Percentiles rank a stretch among this genome's conserved stretches.
Evolutionary conservation across 2,113 vertebrate genomes (phyloP).

Genomic region (Oryzias celebensis): DNA sequence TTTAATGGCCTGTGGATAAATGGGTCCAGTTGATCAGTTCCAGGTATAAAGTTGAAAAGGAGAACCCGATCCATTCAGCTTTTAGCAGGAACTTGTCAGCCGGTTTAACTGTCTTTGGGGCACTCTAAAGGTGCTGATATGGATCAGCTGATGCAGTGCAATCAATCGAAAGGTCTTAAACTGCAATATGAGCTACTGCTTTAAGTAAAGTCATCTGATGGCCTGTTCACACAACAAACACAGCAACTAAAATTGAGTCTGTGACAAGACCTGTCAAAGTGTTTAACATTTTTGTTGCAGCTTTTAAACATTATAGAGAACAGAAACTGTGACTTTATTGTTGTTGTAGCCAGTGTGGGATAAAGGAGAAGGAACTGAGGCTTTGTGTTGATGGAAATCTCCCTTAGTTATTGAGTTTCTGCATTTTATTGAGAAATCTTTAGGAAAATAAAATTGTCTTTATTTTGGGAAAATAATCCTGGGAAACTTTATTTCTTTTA

Average conservation of each 20-base stretch:
- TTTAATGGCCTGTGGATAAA: too few species aligned
- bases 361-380: conserved; percentile 41
- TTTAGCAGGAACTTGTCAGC: conserved; percentile 20
- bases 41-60: conserved; percentile 19
- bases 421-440: too few species aligned
- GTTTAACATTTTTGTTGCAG: too few species aligned
- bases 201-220: too few species aligned
- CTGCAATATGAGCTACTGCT: not conserved
- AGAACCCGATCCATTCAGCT: conserved; percentile 19
- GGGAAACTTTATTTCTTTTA: too few species aligned
- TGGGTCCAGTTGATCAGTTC: not conserved
- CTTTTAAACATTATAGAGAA: too few species aligned
- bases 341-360: not conserved
- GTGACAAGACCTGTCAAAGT: too few species aligned
- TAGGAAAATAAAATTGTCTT: too few species aligned
- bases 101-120: not conserved
- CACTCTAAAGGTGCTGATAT: conserved; percentile 18
- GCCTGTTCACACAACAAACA: not conserved
- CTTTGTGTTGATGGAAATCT: conserved; percentile 17
- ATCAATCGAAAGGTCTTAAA: not conserved
- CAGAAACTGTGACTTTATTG: too few species aligned
- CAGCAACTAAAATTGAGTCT: not conserved
- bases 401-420: too few species aligned
- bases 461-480: too few species aligned
- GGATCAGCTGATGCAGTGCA: conserved; percentile 31